Conservation (phyloP, 2,113 vertebrate genomes). For the Naja naja region DNA sequence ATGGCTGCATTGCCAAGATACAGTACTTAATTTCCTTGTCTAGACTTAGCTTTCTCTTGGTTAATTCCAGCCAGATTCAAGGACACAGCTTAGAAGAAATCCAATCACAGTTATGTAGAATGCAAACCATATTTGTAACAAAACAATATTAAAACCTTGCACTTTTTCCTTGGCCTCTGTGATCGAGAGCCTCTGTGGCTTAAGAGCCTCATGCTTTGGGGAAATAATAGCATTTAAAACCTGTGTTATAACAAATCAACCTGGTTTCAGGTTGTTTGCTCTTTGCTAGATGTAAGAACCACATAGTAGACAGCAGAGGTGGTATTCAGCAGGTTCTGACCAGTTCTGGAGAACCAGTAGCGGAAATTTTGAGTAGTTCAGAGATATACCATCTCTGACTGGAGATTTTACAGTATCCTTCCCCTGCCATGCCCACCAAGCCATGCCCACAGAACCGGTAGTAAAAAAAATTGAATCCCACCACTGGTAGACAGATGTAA, state of each 20-base stretch:
- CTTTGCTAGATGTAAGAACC: not conserved
- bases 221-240: not conserved
- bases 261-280: not conserved
- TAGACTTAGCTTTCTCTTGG: not conserved
- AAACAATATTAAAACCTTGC: not conserved
- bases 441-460: too few species aligned
- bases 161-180: not conserved
- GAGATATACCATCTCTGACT: too few species aligned
- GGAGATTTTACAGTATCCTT: too few species aligned
- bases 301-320: not conserved
- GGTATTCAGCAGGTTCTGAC: too few species aligned
- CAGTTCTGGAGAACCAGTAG: too few species aligned
- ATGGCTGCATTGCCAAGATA: not conserved
- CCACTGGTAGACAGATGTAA: not conserved
- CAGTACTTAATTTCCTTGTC: not conserved
- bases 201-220: not conserved
- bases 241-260: not conserved
- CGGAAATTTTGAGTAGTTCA: too few species aligned
- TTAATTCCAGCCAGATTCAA: not conserved
- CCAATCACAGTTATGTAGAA: not conserved
- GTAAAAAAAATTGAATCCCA: too few species aligned
- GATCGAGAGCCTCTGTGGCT: not conserved
- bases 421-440: too few species aligned
- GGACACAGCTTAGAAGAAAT: not conserved
- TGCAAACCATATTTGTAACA: not conserved